A percentile compares a stretch with the other conserved stretches of the same genome.
phyloP scores from a whole-genome alignment of 2,888 invertebrate species.

The Philopedon plagiatum region DNA sequence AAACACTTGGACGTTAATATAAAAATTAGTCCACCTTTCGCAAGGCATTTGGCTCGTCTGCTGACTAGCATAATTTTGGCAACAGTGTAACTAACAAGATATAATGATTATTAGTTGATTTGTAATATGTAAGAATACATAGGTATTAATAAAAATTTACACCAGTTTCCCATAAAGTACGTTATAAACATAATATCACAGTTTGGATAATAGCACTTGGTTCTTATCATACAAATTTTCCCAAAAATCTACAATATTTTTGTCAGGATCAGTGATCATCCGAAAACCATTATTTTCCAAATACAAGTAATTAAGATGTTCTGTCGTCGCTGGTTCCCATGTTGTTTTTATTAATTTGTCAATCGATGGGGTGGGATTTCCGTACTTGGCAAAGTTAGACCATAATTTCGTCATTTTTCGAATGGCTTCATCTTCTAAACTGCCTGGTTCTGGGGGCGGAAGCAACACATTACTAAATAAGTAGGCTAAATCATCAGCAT shows the following conservation, averaged over 20 bases:
- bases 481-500: constrained; percentile 63
- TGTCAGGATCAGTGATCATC: constrained; percentile 54
- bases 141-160: too few relatives aligned
- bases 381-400: constrained; percentile 60
- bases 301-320: constrained; percentile 57
- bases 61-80: too few relatives aligned
- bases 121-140: too few relatives aligned
- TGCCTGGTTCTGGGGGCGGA: constrained; percentile 47
- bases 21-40: too few relatives aligned
- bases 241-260: constrained; percentile 60
- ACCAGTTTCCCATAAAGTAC: too few relatives aligned
- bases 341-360: constrained; percentile 34
- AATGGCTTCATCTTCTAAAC: constrained; percentile 56
- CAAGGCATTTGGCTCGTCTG: too few relatives aligned
- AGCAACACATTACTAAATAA: constrained; percentile 56
- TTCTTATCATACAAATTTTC: constrained; percentile 35
- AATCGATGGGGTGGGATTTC: constrained; percentile 53
- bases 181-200: constrained; percentile 30
- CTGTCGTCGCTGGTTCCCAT: constrained; percentile 57
- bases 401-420: constrained; percentile 56
- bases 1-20: too few relatives aligned
- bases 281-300: constrained; percentile 57
- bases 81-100: too few relatives aligned
- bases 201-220: constrained; percentile 28
- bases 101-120: too few relatives aligned